A percentile compares a stretch with the other conserved stretches of the same genome.
phyloP scores from a whole-genome alignment of 2,113 vertebrate species.

The Xiphorhynchus elegans region DNA sequence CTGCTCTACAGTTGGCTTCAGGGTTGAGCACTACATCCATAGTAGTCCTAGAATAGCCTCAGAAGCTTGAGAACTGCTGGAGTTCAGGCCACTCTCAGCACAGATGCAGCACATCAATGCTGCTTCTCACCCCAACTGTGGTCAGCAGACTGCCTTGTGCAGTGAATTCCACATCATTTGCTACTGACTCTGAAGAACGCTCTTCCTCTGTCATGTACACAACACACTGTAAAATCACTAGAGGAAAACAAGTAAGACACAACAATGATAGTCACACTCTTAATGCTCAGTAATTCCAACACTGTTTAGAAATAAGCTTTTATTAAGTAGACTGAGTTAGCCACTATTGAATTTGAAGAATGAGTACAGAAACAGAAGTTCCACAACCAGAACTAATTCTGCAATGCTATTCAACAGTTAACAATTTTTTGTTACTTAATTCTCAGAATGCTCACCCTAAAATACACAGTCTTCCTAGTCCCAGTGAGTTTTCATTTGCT shows the following conservation, averaged over 20 bases:
- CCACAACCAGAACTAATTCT: not conserved
- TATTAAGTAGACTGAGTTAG: slow-evolving; percentile 31
- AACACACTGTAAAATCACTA: not conserved
- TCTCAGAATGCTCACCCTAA: not conserved
- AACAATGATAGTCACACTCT: not conserved
- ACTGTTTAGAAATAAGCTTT: slow-evolving; percentile 31
- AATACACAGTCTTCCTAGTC: not conserved
- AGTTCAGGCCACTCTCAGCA: not conserved
- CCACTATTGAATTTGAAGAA: not conserved
- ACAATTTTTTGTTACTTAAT: not conserved
- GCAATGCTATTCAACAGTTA: not conserved
- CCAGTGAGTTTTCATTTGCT: not conserved
- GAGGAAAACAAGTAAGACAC: not conserved
- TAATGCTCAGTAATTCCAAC: not conserved
- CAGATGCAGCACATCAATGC: not conserved
- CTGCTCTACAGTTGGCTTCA: not conserved
- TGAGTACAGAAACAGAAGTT: not conserved
- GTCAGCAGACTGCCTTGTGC: not conserved
- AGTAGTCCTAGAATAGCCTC: not conserved
- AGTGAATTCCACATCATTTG: not conserved
- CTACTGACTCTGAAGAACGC: not conserved
- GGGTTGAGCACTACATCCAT: not conserved
- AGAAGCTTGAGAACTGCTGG: not conserved
- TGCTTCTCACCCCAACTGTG: not conserved
- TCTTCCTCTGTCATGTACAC: not conserved